Evolutionary conservation across 2,888 invertebrate genomes (phyloP).

Genomic region (Branchinecta sandiegonensis): DNA sequence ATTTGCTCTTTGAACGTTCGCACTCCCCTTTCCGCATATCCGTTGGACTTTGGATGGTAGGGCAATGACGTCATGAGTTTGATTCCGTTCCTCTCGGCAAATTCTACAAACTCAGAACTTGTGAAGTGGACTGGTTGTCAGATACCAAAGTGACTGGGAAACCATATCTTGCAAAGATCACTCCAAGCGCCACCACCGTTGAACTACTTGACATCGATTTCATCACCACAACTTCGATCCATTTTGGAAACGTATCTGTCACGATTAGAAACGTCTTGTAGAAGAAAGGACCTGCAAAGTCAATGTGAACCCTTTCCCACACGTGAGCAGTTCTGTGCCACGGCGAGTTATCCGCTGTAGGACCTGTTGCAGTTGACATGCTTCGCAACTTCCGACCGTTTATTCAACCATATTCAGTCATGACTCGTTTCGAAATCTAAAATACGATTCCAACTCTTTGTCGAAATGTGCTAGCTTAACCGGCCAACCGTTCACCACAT

Average conservation of each 20-base stretch:
- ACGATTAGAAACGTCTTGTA: constrained; percentile 32
- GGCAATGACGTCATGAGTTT: not conserved
- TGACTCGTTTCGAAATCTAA: not conserved
- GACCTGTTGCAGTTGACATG: constrained; percentile 12
- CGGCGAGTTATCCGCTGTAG: constrained; percentile 30
- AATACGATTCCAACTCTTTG: constrained; percentile 2
- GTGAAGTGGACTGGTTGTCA: constrained; percentile 30
- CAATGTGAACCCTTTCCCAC: constrained; percentile 34
- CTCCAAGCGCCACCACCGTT: constrained; percentile 25
- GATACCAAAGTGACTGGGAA: constrained; percentile 28
- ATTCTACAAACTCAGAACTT: constrained; percentile 28
- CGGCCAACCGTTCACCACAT: constrained; percentile 4
- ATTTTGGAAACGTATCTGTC: constrained; percentile 35
- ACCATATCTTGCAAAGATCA: constrained; percentile 27
- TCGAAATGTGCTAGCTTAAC: not conserved
- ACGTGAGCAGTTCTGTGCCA: constrained; percentile 22
- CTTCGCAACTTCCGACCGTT: not conserved
- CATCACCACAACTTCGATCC: constrained; percentile 32
- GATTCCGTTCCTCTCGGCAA: too few relatives aligned
- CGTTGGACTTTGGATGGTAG: too few relatives aligned
- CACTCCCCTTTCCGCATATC: not conserved
- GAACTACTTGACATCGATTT: constrained; percentile 23
- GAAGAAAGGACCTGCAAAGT: constrained; percentile 34
- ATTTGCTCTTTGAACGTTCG: constrained; percentile 7
- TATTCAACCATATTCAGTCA: constrained; percentile 17